Evolutionary conservation across 2,888 invertebrate genomes (phyloP).

Genomic region (Ichneumoninae sp.): DNA sequence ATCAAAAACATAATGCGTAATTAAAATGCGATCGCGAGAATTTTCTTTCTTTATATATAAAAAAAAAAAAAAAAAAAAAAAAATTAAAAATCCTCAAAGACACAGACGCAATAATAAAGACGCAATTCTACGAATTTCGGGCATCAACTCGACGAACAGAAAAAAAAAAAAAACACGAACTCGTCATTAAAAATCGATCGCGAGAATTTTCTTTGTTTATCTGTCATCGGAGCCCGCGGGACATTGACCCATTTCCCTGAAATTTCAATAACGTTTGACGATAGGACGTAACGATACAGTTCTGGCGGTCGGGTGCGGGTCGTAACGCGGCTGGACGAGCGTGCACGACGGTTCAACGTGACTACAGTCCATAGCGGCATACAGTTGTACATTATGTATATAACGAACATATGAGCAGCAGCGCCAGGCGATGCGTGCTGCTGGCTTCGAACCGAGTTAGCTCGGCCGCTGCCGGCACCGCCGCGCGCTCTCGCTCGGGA

Average conservation of each 20-base stretch:
- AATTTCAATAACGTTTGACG: conserved; percentile 37
- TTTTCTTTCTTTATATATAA: neutral
- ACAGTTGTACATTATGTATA: conserved; percentile 9
- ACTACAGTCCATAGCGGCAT: neutral
- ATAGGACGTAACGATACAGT: conserved; percentile 43
- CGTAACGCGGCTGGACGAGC: neutral
- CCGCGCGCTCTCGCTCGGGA: conserved; percentile 58
- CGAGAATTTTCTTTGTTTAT: neutral
- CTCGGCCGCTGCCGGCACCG: conserved; percentile 55
- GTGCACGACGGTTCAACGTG: conserved; percentile 2
- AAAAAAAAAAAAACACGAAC: neutral
- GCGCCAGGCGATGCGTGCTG: conserved; percentile 58
- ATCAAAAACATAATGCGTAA: neutral
- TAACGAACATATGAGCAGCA: conserved; percentile 36
- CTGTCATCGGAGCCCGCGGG: neutral
- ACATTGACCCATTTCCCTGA: conserved; percentile 41
- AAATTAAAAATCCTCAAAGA: neutral
- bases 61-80: too few relatives aligned
- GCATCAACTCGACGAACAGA: too few relatives aligned
- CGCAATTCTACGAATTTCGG: too few relatives aligned
- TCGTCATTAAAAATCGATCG: neutral
- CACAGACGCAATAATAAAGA: too few relatives aligned
- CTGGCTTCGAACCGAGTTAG: conserved; percentile 53
- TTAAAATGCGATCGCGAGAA: too few relatives aligned
- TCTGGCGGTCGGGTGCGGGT: conserved; percentile 43